Conservation (phyloP, 2,888 invertebrate genomes). For the Dromius quadrimaculatus region DNA sequence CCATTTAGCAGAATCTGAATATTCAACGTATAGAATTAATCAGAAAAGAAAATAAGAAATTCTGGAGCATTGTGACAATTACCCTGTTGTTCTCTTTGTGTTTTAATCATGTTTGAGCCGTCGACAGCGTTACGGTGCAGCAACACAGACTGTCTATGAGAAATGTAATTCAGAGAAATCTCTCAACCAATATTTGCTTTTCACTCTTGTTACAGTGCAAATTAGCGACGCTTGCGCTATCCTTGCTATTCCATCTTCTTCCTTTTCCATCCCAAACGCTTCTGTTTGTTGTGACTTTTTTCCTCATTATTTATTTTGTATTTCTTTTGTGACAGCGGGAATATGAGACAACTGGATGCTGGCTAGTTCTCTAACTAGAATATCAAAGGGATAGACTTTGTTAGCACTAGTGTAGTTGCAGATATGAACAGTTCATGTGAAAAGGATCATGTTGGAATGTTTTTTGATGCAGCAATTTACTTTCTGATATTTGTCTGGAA, state of each 20-base stretch:
- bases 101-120: slow-evolving; percentile 47
- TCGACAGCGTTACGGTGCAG: not conserved
- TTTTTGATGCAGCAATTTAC: slow-evolving; percentile 15
- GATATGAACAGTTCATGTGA: slow-evolving; percentile 23
- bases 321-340: slow-evolving; percentile 8
- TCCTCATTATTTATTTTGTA: slow-evolving; percentile 43
- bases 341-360: slow-evolving; percentile 37
- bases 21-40: slow-evolving; percentile 39
- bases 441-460: no score
- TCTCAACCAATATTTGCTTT: slow-evolving; percentile 50
- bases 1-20: slow-evolving; percentile 13
- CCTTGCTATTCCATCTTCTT: not conserved
- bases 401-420: slow-evolving; percentile 16
- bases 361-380: slow-evolving; percentile 41
- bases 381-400: slow-evolving; percentile 33
- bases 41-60: slow-evolving; percentile 45
- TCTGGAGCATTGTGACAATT: slow-evolving; percentile 32
- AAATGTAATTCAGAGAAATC: slow-evolving; percentile 52
- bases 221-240: slow-evolving; percentile 42
- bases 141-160: slow-evolving; percentile 31
- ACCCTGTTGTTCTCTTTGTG: slow-evolving; percentile 40
- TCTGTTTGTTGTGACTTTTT: slow-evolving; percentile 43
- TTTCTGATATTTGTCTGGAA: slow-evolving; percentile 3
- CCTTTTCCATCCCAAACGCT: not conserved
- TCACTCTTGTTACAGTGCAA: slow-evolving; percentile 51